Evolutionary conservation across 2,888 invertebrate genomes (phyloP).

Genomic region (Baronia brevicornis): DNA sequence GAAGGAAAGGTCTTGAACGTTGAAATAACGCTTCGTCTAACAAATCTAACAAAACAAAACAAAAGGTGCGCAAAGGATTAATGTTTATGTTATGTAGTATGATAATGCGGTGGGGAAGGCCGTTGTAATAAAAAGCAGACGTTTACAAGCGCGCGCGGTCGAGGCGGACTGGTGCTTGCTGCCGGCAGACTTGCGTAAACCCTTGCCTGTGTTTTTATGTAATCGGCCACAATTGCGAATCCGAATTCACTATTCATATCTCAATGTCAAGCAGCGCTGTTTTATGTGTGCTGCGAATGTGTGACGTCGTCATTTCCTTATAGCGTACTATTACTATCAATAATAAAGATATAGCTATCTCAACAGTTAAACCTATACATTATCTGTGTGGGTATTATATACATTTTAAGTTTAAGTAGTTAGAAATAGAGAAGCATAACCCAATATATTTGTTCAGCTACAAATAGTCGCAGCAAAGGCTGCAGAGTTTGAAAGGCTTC

Average conservation of each 20-base stretch:
- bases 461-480: too few relatives aligned
- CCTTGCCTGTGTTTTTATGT: conserved; percentile 49
- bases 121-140: conserved; percentile 10
- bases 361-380: too few relatives aligned
- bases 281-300: conserved; percentile 10
- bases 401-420: too few relatives aligned
- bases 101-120: conserved; percentile 17
- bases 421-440: too few relatives aligned
- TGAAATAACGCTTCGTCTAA: too few relatives aligned
- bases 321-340: too few relatives aligned
- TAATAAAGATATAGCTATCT: too few relatives aligned
- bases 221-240: conserved; percentile 45
- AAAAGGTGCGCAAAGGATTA: not conserved
- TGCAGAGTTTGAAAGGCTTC: too few relatives aligned
- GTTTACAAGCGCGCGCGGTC: conserved; percentile 23
- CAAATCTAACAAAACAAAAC: too few relatives aligned
- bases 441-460: too few relatives aligned
- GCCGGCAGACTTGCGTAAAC: conserved; percentile 52
- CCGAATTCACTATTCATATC: conserved; percentile 31
- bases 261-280: conserved; percentile 26
- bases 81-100: not conserved
- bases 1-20: too few relatives aligned
- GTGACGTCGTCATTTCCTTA: conserved; percentile 3
- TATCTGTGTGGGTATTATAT: too few relatives aligned
- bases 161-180: conserved; percentile 46